Base-by-base conservation (phyloP, 2,888 invertebrate genomes). In the Darwinula stevensoni region DNA sequence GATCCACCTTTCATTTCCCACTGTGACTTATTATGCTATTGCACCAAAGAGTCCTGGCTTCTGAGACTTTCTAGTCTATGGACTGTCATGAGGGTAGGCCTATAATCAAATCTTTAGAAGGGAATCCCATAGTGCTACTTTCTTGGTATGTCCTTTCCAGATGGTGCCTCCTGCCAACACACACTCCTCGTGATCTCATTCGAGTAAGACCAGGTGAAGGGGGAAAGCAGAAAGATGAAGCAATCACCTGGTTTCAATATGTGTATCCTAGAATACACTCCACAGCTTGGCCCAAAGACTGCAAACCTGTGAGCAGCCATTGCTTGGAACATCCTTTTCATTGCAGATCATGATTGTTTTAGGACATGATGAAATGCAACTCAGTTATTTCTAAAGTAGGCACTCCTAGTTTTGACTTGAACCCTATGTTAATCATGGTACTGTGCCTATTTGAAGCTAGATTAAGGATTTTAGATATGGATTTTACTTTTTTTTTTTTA, bases 151-250 rank as follows among this genome's bases (percentile, higher is more conserved):
- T n/a, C n/a, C 14, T 31, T 37, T 42, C 6, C 44, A 63, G 94
- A 45, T 97, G 97, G 97, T 94, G 94, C 53, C 58, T 99, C 38
- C 86, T 97, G 51, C 97, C 94, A 2, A 94, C 94, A 1, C 66
- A 82, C 43, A 88, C 91, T 14, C 94, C 97, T 0, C 73, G 82
- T 49, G 84, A 88, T 43, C 47, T 91, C 41, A 61, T 97, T n/a
- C 94, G 91, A 56, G 84, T 82, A 13, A 69, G 70, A n/a, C 67
- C 71, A 28, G 58, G 62, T 3, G 70, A 86, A 48, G 91, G 88
- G n/a, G 86, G 91, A 1, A 88, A 86, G 48, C 94, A 97, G 49
- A 63, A 80, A 32, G 91, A 91, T 47, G 97, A 99, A 58, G 97
- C 91, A 22, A 73, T 97, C 34, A 88, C 88, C 1, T 97, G 97